Percentiles rank a stretch among this genome's conserved stretches.
Conservation (phyloP, 1,140 invertebrate genomes). For the Paracyclopina nana region DNA sequence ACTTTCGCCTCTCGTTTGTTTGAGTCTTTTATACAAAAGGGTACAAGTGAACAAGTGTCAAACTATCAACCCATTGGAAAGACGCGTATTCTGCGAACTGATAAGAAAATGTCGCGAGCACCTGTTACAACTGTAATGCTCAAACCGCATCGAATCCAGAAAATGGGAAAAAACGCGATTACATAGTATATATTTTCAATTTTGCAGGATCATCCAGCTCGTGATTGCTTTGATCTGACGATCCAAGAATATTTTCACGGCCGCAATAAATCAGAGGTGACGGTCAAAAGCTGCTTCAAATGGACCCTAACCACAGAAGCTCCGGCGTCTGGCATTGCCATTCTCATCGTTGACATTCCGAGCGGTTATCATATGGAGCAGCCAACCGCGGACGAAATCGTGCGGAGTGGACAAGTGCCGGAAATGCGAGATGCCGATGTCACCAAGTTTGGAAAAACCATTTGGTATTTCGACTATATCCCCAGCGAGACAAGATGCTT, state of each 20-base stretch:
- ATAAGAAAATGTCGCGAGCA: too few relatives aligned
- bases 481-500: conserved; percentile 27
- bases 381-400: conserved; percentile 27
- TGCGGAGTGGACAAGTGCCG: conserved; percentile 23
- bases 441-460: conserved; percentile 23
- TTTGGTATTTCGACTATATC: conserved; percentile 30
- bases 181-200: too few relatives aligned
- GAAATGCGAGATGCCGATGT: conserved; percentile 23
- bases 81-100: too few relatives aligned
- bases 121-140: too few relatives aligned
- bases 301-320: conserved; percentile 20
- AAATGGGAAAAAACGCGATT: too few relatives aligned
- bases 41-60: too few relatives aligned
- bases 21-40: too few relatives aligned
- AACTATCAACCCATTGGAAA: too few relatives aligned
- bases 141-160: too few relatives aligned
- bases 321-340: conserved; percentile 29
- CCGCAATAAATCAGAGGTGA: conserved; percentile 38
- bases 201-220: conserved; percentile 27
- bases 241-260: conserved; percentile 28
- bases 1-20: too few relatives aligned
- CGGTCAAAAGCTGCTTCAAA: conserved; percentile 27
- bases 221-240: conserved; percentile 30
- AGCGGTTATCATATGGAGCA: conserved; percentile 36
- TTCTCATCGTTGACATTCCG: conserved; percentile 37